These are phyloP conservation scores for Drosophila seclusa DNA, from an alignment of 2,888 invertebrate genomes.

Conservation along the genomic window DNA sequence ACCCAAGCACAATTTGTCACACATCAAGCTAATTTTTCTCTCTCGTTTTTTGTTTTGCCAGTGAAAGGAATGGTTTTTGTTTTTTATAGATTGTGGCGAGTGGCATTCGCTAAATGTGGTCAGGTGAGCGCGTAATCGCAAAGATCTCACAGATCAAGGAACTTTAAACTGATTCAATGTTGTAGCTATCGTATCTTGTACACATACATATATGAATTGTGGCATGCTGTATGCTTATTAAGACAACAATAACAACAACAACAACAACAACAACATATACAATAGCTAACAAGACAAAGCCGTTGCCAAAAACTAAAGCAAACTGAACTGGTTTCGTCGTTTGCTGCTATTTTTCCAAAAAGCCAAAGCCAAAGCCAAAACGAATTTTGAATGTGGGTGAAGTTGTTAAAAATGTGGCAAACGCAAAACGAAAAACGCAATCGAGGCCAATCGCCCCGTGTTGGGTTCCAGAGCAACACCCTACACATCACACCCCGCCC, in stretches of 20 bases:
- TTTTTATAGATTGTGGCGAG: neutral
- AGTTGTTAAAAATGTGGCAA: slow-evolving; percentile 76
- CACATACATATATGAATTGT: slow-evolving; percentile 1
- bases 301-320: slow-evolving; percentile 51
- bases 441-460: slow-evolving; percentile 60
- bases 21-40: slow-evolving; percentile 5
- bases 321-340: slow-evolving; percentile 53
- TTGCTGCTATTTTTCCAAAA: slow-evolving; percentile 47
- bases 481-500: neutral
- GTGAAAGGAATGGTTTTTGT: neutral
- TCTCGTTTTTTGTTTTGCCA: no score
- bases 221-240: slow-evolving; percentile 35
- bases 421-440: slow-evolving; percentile 56
- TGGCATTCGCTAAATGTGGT: neutral
- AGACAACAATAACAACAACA: neutral
- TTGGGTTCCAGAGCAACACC: slow-evolving; percentile 40
- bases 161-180: neutral
- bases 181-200: neutral
- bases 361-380: slow-evolving; percentile 70
- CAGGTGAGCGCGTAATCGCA: neutral
- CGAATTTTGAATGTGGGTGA: slow-evolving; percentile 78
- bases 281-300: slow-evolving; percentile 51
- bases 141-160: slow-evolving; percentile 5
- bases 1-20: slow-evolving; percentile 7
- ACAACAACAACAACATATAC: neutral